Evolutionary conservation across 1,140 invertebrate genomes (phyloP).

Genomic region (Oryzaephilus surinamensis): DNA sequence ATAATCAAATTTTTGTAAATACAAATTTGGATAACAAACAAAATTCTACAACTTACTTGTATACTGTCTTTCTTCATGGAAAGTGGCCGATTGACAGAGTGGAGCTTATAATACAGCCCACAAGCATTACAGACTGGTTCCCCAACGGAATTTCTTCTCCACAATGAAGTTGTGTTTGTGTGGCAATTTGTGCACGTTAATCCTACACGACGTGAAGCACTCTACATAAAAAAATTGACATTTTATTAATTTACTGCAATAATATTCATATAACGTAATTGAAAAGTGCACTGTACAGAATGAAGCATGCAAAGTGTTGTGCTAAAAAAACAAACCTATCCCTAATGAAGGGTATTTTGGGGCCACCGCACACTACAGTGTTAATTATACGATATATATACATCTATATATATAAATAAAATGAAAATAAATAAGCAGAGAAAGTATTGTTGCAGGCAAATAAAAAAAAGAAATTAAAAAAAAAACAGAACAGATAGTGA

Average conservation of each 20-base stretch:
- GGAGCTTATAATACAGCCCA: conserved; percentile 86
- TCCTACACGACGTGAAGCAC: conserved; percentile 65
- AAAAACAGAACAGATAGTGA: conserved; percentile 6
- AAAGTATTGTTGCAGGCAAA: too few relatives aligned
- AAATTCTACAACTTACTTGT: conserved; percentile 50
- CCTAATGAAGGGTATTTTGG: conserved; percentile 20
- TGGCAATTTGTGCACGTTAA: conserved; percentile 85
- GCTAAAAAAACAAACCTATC: conserved; percentile 21
- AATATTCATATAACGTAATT: not conserved
- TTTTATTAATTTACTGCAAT: conserved; percentile 1
- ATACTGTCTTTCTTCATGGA: conserved; percentile 96
- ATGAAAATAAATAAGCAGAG: too few relatives aligned
- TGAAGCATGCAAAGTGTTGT: not conserved
- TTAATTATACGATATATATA: too few relatives aligned
- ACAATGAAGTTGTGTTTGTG: conserved; percentile 77
- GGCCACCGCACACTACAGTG: conserved; percentile 19
- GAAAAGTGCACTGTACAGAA: not conserved
- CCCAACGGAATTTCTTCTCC: conserved; percentile 76
- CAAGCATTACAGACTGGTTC: conserved; percentile 93
- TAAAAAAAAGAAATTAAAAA: conserved; percentile 6
- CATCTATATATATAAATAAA: too few relatives aligned
- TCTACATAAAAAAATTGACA: conserved; percentile 37
- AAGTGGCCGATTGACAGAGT: conserved; percentile 73
- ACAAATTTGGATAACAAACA: too few relatives aligned
- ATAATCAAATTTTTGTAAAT: conserved; percentile 18